These are phyloP conservation scores for Eleutherodactylus coqui DNA, from an alignment of 2,797 vertebrate genomes.

Conservation along the genomic window DNA sequence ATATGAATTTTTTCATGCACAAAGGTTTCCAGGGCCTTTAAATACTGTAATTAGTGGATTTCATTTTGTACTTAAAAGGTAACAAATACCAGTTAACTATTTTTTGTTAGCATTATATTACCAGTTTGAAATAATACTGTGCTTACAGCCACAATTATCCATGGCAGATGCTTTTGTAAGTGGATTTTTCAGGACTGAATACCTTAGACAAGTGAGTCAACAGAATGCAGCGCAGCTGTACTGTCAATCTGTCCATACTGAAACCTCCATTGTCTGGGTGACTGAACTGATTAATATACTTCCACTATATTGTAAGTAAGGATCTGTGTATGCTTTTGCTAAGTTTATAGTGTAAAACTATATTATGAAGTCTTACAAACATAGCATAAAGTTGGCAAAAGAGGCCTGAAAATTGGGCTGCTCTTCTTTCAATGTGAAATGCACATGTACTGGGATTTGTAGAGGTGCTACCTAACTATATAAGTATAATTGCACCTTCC, in stretches of 20 bases:
- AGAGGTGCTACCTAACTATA: constrained; percentile 3
- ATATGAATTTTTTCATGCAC: no score
- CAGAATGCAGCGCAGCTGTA: constrained; percentile 52
- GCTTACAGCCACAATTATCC: constrained; percentile 57
- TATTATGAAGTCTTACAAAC: constrained; percentile 7
- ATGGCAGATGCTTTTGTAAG: constrained; percentile 53
- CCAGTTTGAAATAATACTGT: constrained; percentile 21
- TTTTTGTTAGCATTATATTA: neutral
- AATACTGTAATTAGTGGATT: no score
- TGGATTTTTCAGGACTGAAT: constrained; percentile 50
- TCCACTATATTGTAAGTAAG: constrained; percentile 28
- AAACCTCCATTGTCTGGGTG: constrained; percentile 37
- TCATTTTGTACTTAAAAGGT: constrained; percentile 30
- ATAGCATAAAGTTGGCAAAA: constrained; percentile 4
- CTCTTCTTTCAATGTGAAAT: constrained; percentile 50
- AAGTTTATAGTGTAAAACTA: constrained; percentile 50
- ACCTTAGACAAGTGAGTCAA: constrained; percentile 46
- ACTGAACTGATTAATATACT: constrained; percentile 34
- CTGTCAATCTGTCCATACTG: constrained; percentile 6
- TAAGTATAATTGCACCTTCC: neutral
- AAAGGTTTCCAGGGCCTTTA: no score
- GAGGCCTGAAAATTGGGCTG: constrained; percentile 6
- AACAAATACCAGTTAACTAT: constrained; percentile 3
- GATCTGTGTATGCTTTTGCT: constrained; percentile 7
- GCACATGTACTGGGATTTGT: neutral